Base-by-base conservation (phyloP, 2,113 vertebrate species). In the Dicaeum eximium region DNA sequence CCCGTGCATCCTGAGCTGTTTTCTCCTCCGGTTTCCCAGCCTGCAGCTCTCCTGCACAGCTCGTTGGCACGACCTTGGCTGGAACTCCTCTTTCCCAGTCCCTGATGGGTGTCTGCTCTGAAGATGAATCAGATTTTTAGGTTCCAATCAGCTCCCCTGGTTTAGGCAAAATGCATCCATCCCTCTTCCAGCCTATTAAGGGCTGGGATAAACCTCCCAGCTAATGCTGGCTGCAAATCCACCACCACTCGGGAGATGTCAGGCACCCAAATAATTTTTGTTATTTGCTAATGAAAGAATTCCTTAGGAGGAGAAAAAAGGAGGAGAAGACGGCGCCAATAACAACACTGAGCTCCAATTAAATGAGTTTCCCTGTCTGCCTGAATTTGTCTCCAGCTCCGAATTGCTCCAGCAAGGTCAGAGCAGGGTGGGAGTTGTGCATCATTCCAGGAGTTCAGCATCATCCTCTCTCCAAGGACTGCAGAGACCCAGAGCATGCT, bases 71-170 rank as follows among this genome's bases (percentile, higher is more conserved):
- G 92, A 97, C 97, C 97, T 98, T 97, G 96, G 80, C 42, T 94
- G 73, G 58, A 88, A 67, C 95, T 96, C 67, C 67, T 93, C 88
- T 86, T 69, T 64, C 87, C 94, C 74, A 86, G 84, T 65, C 31
- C 44, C 45, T 94, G 93, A 97, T 35, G 57, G 91, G 61, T 91
- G 90, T 97, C 96, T 94, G 89, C 95, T 97, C 71, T 81, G 93
- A 97, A 98, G 97, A 98, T 73, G 94, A 94, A 98, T 97, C 96
- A 65, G 96, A 97, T 95, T 95, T 97, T 97, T 96, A 97, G 92
- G 96, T 90, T 93, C 92, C 90, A 97, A 96, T 97, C 97, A 96
- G 94, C 94, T 96, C 65, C 89, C 75, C 75, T 94, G 95, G 94
- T 95, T 97, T 94, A 96, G 83, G 92, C 94, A 85, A 97, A 97